Evolutionary conservation across 2,797 vertebrate genomes (phyloP).

Genomic region (Falco naumanni): DNA sequence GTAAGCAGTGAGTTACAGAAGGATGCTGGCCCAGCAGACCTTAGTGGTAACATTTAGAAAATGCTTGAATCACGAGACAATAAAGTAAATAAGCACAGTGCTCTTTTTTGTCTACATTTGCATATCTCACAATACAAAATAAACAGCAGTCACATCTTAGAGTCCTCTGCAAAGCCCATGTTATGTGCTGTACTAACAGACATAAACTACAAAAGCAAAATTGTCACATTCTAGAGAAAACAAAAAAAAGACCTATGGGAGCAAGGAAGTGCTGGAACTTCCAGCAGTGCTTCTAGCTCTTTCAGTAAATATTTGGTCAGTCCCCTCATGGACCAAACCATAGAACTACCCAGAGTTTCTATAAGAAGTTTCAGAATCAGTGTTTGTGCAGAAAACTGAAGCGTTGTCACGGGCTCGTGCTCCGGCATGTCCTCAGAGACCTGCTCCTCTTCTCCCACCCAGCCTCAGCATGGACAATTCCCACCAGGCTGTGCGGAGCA

Average conservation of each 20-base stretch:
- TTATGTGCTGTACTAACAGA: neutral
- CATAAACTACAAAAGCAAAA: constrained; percentile 18
- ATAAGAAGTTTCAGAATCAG: neutral
- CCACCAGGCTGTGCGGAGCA: neutral
- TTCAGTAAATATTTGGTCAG: constrained; percentile 17
- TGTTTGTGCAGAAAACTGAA: neutral
- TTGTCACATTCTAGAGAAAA: neutral
- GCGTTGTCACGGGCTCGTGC: neutral
- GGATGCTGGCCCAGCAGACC: neutral
- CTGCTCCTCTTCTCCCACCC: neutral
- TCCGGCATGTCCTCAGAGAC: neutral
- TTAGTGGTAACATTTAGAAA: neutral
- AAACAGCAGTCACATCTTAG: neutral
- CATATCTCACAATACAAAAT: neutral
- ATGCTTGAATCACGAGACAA: neutral
- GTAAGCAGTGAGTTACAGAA: neutral
- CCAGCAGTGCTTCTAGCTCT: neutral
- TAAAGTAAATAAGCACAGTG: neutral
- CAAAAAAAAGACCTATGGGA: constrained; percentile 31
- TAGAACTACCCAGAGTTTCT: neutral
- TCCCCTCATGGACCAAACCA: neutral
- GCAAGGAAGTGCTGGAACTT: constrained; percentile 22
- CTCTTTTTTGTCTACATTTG: neutral
- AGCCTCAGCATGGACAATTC: neutral
- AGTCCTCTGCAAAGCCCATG: neutral